These are phyloP conservation scores for Itoplectis maculator DNA, from an alignment of 2,888 invertebrate species.

Conservation along the genomic window DNA sequence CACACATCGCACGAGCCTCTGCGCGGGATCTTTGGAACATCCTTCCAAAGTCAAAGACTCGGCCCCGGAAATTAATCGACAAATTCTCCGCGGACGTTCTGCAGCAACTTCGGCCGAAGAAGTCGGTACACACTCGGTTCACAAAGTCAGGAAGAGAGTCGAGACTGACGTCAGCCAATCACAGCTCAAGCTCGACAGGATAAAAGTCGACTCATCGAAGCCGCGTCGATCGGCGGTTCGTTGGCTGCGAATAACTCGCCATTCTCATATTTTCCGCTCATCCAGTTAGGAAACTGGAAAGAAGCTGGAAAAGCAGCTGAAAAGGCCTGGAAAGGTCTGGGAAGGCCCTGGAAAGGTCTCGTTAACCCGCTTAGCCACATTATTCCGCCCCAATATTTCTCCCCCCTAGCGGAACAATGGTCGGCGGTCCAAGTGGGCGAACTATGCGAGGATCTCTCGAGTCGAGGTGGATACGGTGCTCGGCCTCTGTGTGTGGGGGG, in stretches of 20 bases:
- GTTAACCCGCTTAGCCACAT: background rate
- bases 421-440: background rate
- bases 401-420: background rate
- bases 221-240: background rate
- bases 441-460: background rate
- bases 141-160: background rate
- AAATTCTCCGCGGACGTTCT: slow-evolving; percentile 27
- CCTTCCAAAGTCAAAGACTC: background rate
- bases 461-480: too few relatives aligned
- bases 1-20: too few relatives aligned
- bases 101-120: background rate
- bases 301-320: background rate
- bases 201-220: background rate
- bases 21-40: background rate
- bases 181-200: background rate
- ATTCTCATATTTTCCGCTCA: too few relatives aligned
- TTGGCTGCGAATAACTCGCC: background rate
- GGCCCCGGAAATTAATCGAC: slow-evolving; percentile 47
- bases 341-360: background rate
- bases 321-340: background rate
- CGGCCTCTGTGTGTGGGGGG: too few relatives aligned
- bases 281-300: too few relatives aligned
- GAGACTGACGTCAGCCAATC: too few relatives aligned
- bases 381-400: background rate
- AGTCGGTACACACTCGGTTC: background rate